Evolutionary conservation across 2,888 invertebrate genomes (phyloP), one percentile per base, ranked within the genome.

Genomic region (Apodemia zela): DNA sequence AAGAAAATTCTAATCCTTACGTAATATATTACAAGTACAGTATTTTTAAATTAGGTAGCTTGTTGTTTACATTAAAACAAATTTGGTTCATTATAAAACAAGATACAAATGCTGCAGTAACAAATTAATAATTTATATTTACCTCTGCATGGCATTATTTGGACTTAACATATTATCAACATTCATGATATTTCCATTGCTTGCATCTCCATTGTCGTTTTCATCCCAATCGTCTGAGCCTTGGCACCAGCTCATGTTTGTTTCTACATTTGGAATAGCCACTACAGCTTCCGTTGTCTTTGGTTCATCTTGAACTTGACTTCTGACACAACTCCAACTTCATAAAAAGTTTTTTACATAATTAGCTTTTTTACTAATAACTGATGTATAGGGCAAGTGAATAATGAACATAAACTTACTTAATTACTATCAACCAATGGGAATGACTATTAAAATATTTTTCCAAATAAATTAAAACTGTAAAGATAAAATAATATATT

Each of bases 311-410:
- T 95, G 78, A 57, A 93, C 92, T 84, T 97, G 97, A 62, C 95
- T 93, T 73, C 97, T 90, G 54, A 97, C 76, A 79, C 97, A 97
- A 42, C 93, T 85, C 97, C 97, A 97, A 80, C 96, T 95, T 73
- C 77, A 81, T 72, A 67, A 58, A 25, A 63, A 47, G 42, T 17
- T 10, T 17, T n/a, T 61, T 33, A 11, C 54, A 51, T 61, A 6
- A 61, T 49, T 45, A 45, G 45, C 6, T 45, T n/a, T 45, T n/a
- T 45, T 38, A 2, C n/a, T 11, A 6, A 45, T n/a, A n/a, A n/a
- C n/a, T 45, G 45, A 45, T 45, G n/a, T n/a, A 11, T n/a, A 38
- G 13, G 38, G 38, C 13, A 13, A 13, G 11, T 18, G 10, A 51
- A 11, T 11, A 51, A 25, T 15, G 42, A 54, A 54, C 15, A 54